Evolutionary conservation across 1,140 invertebrate genomes (phyloP).

Genomic region (Nasonia longicornis): DNA sequence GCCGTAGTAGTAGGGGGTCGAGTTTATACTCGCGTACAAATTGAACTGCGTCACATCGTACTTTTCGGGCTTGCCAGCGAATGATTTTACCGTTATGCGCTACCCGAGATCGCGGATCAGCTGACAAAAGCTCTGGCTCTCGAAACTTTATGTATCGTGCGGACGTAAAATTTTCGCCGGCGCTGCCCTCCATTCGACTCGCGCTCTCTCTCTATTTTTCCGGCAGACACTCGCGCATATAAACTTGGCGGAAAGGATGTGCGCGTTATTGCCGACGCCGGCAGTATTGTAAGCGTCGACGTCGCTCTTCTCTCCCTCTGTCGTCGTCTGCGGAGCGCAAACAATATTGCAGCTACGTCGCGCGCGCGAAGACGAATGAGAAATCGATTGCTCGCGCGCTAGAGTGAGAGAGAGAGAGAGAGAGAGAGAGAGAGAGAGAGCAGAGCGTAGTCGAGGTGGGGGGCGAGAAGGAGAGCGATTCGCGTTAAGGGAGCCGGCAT

Average conservation of each 20-base stretch:
- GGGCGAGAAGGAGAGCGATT: slow-evolving; percentile 35
- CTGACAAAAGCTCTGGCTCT: slow-evolving; percentile 22
- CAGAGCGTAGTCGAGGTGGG: neutral
- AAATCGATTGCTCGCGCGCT: slow-evolving; percentile 46
- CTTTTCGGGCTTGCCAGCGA: neutral
- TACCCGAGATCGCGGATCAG: neutral
- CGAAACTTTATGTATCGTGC: slow-evolving; percentile 33
- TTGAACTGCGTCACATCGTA: slow-evolving; percentile 13
- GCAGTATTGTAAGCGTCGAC: neutral
- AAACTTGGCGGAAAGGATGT: slow-evolving; percentile 41
- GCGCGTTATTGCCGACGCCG: slow-evolving; percentile 45
- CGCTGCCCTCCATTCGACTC: neutral
- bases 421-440: neutral
- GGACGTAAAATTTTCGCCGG: slow-evolving; percentile 21
- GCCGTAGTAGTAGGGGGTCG: neutral
- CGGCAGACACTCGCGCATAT: neutral
- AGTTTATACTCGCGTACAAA: slow-evolving; percentile 21
- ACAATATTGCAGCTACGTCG: slow-evolving; percentile 45
- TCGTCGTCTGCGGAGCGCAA: slow-evolving; percentile 26
- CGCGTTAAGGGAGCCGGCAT: slow-evolving; percentile 45
- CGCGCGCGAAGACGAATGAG: slow-evolving; percentile 49
- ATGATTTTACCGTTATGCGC: slow-evolving; percentile 11
- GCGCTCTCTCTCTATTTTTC: neutral
- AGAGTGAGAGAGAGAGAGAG: slow-evolving; percentile 3
- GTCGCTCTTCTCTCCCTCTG: neutral